Evolutionary conservation across 2,888 invertebrate genomes (phyloP), one percentile per base, ranked within the genome.

Genomic region (Cerastis rubricosa): DNA sequence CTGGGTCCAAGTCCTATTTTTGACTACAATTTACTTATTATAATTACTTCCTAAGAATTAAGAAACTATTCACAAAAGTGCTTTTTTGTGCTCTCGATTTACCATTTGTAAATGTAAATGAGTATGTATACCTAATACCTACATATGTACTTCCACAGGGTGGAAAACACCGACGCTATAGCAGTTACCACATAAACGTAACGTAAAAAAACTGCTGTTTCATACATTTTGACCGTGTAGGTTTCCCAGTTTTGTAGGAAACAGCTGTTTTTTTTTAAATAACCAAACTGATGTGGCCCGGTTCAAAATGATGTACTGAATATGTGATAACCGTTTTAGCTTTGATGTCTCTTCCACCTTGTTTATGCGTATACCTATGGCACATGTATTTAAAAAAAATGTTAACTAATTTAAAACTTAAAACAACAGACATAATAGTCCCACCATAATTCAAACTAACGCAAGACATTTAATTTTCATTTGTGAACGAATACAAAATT

Each of bases 401-500:
- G 29, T 59, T 19, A 59, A 45, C 14, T 49, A 45, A 80, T 74
- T 74, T n/a, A 7, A 57, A 25, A 57, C 8, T 29, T 63, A 57
- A 29, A 70, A 70, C 29, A 29, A 49, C 51, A 71, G 22, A 59
- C 40, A 54, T 19, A 68, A 35, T 22, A 64, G 57, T 69, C 78
- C 35, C 29, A n/a, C 61, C 81, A 74, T 85, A 87, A 85, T 81
- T 88, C 81, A 88, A 83, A 80, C 71, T 87, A 81, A 76, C 71
- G 76, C 77, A 81, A 79, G 65, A 81, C 73, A 86, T 86, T 88
- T 84, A 85, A 88, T 89, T 87, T 86, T 83, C 86, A 84, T 86
- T 85, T 73, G 82, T 78, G 78, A 89, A 85, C 85, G 85, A 84
- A 87, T 89, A 84, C 81, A 85, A 85, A 87, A 90, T 90, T 84